Conservation (phyloP, 2,797 vertebrate genomes). For the Halcyon leucocephala region DNA sequence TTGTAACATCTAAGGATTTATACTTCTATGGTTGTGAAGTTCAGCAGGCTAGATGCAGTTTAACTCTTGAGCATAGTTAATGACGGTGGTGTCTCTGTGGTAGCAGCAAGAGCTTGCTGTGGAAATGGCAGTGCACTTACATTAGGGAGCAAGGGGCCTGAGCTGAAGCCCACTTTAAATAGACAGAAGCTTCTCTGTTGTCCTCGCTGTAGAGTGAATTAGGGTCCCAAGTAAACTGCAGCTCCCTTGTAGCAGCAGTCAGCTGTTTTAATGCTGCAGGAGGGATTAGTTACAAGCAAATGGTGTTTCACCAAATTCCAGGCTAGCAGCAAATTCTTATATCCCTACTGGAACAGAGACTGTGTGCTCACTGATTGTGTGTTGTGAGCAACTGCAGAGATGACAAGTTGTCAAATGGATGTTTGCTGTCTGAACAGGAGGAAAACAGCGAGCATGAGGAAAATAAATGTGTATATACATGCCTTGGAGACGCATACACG, state of each 20-base stretch:
- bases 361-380: neutral
- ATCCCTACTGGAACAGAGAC: neutral
- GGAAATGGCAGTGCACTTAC: neutral
- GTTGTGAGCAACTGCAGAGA: neutral
- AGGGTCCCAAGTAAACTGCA: neutral
- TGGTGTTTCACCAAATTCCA: neutral
- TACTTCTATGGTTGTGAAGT: neutral
- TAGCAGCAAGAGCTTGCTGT: fast-evolving
- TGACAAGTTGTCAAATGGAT: neutral
- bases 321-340: neutral
- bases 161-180: neutral
- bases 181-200: neutral
- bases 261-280: neutral
- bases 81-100: neutral
- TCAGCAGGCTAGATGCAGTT: neutral
- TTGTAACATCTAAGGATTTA: neutral
- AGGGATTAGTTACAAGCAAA: neutral
- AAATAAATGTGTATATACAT: neutral
- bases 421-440: neutral
- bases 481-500: neutral
- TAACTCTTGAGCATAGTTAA: neutral
- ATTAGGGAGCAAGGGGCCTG: neutral
- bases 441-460: neutral
- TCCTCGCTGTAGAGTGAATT: neutral
- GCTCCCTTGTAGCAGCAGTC: neutral